Base-by-base conservation (phyloP, 2,113 vertebrate genomes). In the Gobiocypris rarus region DNA sequence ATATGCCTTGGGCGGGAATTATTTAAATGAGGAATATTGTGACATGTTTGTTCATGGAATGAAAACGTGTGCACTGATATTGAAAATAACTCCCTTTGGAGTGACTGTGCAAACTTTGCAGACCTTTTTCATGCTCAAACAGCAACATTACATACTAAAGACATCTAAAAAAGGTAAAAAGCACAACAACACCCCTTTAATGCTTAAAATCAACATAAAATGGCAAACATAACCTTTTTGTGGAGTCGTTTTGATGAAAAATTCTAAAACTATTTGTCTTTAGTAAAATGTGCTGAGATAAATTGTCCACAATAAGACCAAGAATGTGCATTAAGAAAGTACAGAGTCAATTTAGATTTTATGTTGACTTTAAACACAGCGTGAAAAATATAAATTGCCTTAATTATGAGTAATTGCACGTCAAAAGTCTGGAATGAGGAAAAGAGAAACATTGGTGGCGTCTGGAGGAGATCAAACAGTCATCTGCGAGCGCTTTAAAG, bases 401-500 rank as follows among this genome's bases (percentile, higher is more conserved):
- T 77, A 58, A 58, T 77, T 77, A 41, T 58, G 50, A 76, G 13
- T 56, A 76, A 76, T 69, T 69, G 65, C 65, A n/a, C 8, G 31
- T 77, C 52, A 59, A 5, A 77, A 41, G 75, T 38, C 31, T 77
- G 75, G 52, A 77, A 58, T 78, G 56, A 15, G 14, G 76, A 26
- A 78, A 78, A 78, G 56, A 38, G 34, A 54, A 78, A 45, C 38
- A 61, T 41, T 5, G 31, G 38, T 26, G 56, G 76, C 24, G 38
- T 61, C 56, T 78, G 34, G 34, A 26, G 24, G 38, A 41, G 75
- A 78, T 78, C 56, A 78, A 61, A 76, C 52, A 43, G 74, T 77
- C 52, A 34, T 75, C 45, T 74, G 11, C 1, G 43, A 54, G 41
- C 0, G 34, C 10, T 74, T 43, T 74, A 50, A 50, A 74, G 70